Evolutionary conservation across 2,113 vertebrate species (phyloP).

Genomic region (Rafetus swinhoei): DNA sequence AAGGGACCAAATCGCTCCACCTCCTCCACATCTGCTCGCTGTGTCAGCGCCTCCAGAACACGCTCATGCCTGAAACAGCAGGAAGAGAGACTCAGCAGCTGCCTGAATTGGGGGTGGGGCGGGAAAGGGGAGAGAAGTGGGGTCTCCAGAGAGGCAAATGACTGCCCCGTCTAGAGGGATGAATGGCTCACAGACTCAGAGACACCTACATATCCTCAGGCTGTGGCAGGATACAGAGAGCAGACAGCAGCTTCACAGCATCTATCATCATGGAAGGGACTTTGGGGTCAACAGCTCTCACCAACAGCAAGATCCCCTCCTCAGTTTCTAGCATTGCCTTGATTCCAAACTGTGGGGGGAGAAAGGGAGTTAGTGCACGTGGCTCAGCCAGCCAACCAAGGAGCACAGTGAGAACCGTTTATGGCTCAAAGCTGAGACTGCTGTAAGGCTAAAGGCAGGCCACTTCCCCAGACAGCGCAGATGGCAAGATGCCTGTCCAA

Average conservation of each 20-base stretch:
- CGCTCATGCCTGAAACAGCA: slow-evolving; percentile 80
- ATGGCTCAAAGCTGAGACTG: not conserved
- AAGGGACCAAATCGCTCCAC: slow-evolving; percentile 89
- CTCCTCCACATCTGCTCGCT: slow-evolving; percentile 86
- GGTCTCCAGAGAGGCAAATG: not conserved
- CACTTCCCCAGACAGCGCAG: too few species aligned
- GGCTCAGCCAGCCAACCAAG: not conserved
- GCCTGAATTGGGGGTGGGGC: not conserved
- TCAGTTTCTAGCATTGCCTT: slow-evolving; percentile 88
- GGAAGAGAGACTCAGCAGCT: not conserved
- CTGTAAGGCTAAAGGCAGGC: not conserved
- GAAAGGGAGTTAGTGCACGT: not conserved
- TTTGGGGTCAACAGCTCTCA: slow-evolving; percentile 85
- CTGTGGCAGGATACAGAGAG: slow-evolving; percentile 89
- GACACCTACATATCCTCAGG: slow-evolving; percentile 87
- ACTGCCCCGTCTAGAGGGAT: not conserved
- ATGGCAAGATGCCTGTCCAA: not conserved
- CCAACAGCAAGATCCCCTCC: slow-evolving; percentile 88
- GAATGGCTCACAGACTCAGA: not conserved
- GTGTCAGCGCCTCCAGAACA: slow-evolving; percentile 89
- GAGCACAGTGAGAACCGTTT: not conserved
- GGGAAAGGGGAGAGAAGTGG: not conserved
- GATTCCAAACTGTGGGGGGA: slow-evolving; percentile 83
- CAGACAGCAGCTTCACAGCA: slow-evolving; percentile 88
- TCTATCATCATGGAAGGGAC: slow-evolving; percentile 93